Base-by-base conservation (phyloP, 2,888 invertebrate species). In the Punctoribates punctum region DNA sequence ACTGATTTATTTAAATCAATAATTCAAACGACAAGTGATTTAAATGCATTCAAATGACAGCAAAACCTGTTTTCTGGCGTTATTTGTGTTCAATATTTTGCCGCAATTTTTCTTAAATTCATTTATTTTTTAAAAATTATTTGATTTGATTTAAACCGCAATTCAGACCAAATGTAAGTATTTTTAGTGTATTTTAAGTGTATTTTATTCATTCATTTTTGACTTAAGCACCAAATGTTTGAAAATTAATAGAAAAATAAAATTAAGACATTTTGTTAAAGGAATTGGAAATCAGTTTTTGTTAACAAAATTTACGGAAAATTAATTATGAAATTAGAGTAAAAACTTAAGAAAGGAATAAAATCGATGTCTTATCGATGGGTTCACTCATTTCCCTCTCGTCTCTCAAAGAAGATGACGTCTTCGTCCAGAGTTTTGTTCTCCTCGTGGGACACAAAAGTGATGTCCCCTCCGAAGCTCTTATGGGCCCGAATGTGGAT, bases 401-500 rank as follows among this genome's bases (percentile, higher is more conserved):
- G 11, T 65, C 3, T 4, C 20, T n/a, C 27, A 20, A 80, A 80
- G 75, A 79, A 77, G 17, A 67, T 70, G 15, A 80, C 34, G 48
- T 79, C 79, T 60, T 80, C 79, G 20, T 80, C 79, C 1, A 77
- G 46, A 1, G 74, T 54, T 62, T 80, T 80, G 20, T 77, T 76
- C 65, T 78, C 67, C 48, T 79, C 79, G 23, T 77, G 75, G 20
- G 76, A 76, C 70, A 73, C 13, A 3, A 79, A 77, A 25, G 77
- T 78, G 20, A 79, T 70, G 27, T 78, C 79, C 4, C 78, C 79
- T 27, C 73, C 60, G 74, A 80, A 80, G 38, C 78, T 72, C 67
- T 75, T 78, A 57, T 80, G 79, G 2, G 76, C 77, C 34, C 80
- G 74, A 1, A 79, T 46, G 62, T 80, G 80, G 25, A 79, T 11